Conservation (phyloP, 2,888 invertebrate genomes). For the Venustoraphidia nigricollis region DNA sequence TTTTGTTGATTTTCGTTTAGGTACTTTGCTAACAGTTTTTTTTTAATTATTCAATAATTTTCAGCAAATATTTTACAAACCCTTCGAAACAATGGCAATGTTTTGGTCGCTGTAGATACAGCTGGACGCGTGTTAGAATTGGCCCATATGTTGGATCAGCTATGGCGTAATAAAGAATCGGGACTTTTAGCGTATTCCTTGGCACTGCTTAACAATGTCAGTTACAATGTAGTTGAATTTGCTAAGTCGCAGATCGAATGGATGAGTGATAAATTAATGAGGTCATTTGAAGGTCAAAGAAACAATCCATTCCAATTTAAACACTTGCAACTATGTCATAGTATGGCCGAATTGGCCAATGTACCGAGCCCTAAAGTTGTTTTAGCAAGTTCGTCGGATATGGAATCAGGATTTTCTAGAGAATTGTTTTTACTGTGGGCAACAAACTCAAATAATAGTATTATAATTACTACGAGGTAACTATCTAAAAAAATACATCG, state of each 20-base stretch:
- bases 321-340: constrained; percentile 88
- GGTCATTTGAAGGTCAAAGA: constrained; percentile 77
- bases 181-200: constrained; percentile 89
- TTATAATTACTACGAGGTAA: constrained; percentile 78
- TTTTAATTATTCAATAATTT: constrained; percentile 15
- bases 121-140: constrained; percentile 92
- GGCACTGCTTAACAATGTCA: constrained; percentile 87
- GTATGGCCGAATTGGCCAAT: constrained; percentile 67
- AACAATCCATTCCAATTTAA: constrained; percentile 94
- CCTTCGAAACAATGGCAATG: constrained; percentile 86
- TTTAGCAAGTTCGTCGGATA: constrained; percentile 83
- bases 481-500: too few relatives aligned
- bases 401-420: constrained; percentile 89
- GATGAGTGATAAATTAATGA: constrained; percentile 98
- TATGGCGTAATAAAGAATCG: constrained; percentile 91
- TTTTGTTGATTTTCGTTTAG: not conserved
- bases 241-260: constrained; percentile 98
- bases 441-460: constrained; percentile 77
- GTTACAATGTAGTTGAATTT: constrained; percentile 96
- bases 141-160: constrained; percentile 88
- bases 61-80: constrained; percentile 86
- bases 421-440: constrained; percentile 94
- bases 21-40: constrained; percentile 4
- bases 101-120: constrained; percentile 89
- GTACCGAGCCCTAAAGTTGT: constrained; percentile 91